phyloP scores from a whole-genome alignment of 2,888 invertebrate species.

The Xestia ashworthii region DNA sequence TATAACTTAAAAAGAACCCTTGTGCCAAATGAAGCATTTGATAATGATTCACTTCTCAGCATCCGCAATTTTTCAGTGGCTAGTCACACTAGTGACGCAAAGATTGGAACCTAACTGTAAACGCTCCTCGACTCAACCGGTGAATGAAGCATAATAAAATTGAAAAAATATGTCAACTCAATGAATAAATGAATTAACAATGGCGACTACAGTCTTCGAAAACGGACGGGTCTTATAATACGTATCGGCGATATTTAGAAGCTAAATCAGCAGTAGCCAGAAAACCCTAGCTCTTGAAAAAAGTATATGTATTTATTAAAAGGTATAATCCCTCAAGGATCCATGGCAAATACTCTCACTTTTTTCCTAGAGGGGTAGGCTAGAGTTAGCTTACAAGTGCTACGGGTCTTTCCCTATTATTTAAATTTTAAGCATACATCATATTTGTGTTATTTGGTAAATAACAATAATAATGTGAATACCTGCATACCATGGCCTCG shows the following conservation, averaged over 20 bases:
- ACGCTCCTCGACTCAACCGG: conserved; percentile 28
- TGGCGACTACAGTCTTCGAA: not conserved
- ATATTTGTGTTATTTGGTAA: not conserved
- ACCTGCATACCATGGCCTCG: conserved; percentile 15
- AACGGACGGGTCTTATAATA: not conserved
- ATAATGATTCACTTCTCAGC: conserved; percentile 30
- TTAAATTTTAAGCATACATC: not conserved
- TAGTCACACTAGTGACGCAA: conserved; percentile 39
- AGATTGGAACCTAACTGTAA: conserved; percentile 52
- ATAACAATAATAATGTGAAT: conserved; percentile 1
- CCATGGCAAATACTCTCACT: not conserved
- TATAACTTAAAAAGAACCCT: not conserved
- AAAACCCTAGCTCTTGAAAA: not conserved
- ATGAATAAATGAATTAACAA: conserved; percentile 38
- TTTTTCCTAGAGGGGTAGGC: not conserved
- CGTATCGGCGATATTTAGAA: not conserved
- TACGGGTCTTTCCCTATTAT: not conserved
- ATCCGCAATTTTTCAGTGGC: conserved; percentile 27
- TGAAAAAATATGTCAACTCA: conserved; percentile 34
- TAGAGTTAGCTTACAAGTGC: not conserved
- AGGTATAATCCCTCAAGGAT: not conserved
- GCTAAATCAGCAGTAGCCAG: not conserved
- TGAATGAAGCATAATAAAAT: conserved; percentile 28
- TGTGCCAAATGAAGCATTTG: conserved; percentile 22
- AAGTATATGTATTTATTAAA: not conserved